Base-by-base conservation (phyloP, 2,888 invertebrate species). In the Luperina testacea region DNA sequence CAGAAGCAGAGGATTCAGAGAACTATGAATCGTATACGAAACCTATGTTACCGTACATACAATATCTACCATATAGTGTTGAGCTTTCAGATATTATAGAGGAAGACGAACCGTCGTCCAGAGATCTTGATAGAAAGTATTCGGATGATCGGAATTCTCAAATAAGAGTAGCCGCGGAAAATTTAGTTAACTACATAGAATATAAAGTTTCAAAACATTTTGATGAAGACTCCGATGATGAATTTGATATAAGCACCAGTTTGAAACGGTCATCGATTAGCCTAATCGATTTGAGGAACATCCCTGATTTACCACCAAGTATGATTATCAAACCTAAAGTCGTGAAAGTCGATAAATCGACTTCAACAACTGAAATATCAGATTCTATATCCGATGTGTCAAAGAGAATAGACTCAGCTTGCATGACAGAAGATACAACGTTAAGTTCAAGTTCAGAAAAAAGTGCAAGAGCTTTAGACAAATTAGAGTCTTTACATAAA, bases 61-160 rank as follows among this genome's bases (percentile, higher is more conserved):
- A 94, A 65, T 93, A 92, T 81, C 78, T 95, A 53, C 95, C 95
- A 0, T 96, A 94, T 74, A 96, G 96, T 78, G 94, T 96, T 2
- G 96, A 97, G 74, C 75, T 97, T 15, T 97, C 97, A 2, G 97
- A 97, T 85, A 97, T 97, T 20, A 81, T 96, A 38, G 97, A 97
- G 89, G 97, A 97, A 91, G 97, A 97, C 38, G 97, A 97, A 84
- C 93, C 94, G 0, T 96, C 96, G 0, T 95, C 95, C 51, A 92
- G 92, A 86, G 95, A 90, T 78, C 20, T 84, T 2, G 88, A 94
- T 13, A 91, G 92, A 65, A 93, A 91, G 81, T 75, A 88, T 24
- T 91, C 94, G 0, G 92, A 93, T 65, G 95, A 95, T 77, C 91
- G 92, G 77, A 83, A 94, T 42, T 80, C 88, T 6, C 90, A 93